Evolutionary conservation across 2,888 invertebrate species (phyloP).

Genomic region (Tipula confusa): DNA sequence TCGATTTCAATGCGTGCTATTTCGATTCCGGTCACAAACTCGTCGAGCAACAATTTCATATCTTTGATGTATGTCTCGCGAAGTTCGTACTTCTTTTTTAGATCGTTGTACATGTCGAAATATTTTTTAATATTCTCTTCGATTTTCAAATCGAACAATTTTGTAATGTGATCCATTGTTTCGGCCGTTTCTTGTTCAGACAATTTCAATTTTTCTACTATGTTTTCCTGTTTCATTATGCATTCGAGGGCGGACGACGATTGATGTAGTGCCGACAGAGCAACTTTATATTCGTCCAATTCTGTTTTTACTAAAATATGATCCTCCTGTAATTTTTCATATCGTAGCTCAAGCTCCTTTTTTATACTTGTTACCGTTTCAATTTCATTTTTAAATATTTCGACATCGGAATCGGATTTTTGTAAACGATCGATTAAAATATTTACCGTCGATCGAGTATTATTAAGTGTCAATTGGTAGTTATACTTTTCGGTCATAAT

Average conservation of each 20-base stretch:
- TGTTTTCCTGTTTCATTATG: conserved; percentile 48
- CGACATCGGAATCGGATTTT: conserved; percentile 50
- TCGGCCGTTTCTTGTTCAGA: conserved; percentile 49
- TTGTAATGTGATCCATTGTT: conserved; percentile 50
- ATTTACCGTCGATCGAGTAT: conserved; percentile 48
- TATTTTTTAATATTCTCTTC: conserved; percentile 48
- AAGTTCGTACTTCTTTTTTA: conserved; percentile 47
- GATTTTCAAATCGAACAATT: conserved; percentile 50
- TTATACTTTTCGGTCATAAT: conserved; percentile 49
- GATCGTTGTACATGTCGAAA: conserved; percentile 47
- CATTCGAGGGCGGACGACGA: conserved; percentile 46
- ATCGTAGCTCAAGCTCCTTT: conserved; percentile 44
- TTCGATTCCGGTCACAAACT: conserved; percentile 49
- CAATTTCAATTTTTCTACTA: conserved; percentile 47
- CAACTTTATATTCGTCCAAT: conserved; percentile 42
- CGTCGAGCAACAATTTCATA: conserved; percentile 49
- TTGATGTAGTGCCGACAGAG: conserved; percentile 41
- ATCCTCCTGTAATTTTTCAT: conserved; percentile 43
- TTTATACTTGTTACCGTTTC: conserved; percentile 45
- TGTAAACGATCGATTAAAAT: conserved; percentile 50
- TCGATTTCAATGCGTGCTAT: conserved; percentile 48
- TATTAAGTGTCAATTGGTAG: conserved; percentile 48
- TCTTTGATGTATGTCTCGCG: conserved; percentile 49
- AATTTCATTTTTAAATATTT: conserved; percentile 46
- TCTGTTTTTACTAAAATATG: conserved; percentile 41